Evolutionary conservation across 2,888 invertebrate species (phyloP).

Genomic region (Geotrupes spiniger): DNA sequence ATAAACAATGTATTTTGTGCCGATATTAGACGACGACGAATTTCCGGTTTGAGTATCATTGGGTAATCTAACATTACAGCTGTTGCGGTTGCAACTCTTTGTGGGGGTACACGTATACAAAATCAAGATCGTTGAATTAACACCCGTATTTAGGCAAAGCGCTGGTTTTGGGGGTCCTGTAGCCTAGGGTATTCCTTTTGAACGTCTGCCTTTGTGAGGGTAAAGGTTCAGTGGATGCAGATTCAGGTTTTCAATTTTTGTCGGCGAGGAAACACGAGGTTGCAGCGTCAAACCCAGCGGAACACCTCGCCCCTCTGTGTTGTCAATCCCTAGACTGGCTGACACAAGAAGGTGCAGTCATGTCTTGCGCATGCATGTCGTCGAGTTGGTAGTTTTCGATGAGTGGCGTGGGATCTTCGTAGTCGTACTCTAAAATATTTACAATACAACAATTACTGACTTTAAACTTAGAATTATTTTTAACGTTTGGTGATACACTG

Average conservation of each 20-base stretch:
- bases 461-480: no score
- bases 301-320: conserved; percentile 51
- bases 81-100: no score
- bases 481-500: no score
- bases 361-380: conserved; percentile 56
- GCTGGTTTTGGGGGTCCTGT: conserved; percentile 28
- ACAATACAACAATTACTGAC: no score
- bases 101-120: no score
- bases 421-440: conserved; percentile 76
- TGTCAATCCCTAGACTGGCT: conserved; percentile 52
- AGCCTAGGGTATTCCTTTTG: conserved; percentile 29
- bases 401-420: conserved; percentile 72
- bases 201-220: conserved; percentile 33
- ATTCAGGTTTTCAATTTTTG: conserved; percentile 78
- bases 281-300: conserved; percentile 48
- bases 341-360: conserved; percentile 36
- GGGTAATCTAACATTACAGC: no score
- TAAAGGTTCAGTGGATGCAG: conserved; percentile 71
- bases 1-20: no score
- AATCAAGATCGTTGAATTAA: conserved; percentile 1
- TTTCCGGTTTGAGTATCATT: no score
- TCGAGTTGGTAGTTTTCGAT: conserved; percentile 70
- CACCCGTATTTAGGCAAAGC: conserved; percentile 24
- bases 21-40: no score
- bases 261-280: conserved; percentile 75